Evolutionary conservation across 1,140 invertebrate species (phyloP).

Genomic region (Macrocentrus cingulum): DNA sequence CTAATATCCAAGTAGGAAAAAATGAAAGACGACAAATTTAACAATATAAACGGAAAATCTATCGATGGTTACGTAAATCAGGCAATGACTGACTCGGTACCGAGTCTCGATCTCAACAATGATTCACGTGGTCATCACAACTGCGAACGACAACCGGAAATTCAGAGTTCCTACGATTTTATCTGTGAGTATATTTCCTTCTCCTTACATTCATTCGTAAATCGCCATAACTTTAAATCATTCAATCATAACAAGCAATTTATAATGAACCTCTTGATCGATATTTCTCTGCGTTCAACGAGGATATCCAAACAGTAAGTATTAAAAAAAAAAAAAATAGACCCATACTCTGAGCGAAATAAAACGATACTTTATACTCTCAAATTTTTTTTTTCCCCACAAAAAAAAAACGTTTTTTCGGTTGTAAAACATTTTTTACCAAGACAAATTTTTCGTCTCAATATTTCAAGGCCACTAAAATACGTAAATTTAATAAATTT

Average conservation of each 20-base stretch:
- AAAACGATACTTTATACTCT: too few relatives aligned
- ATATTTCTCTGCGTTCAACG: conserved; percentile 28
- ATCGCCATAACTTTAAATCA: not conserved
- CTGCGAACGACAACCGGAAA: conserved; percentile 39
- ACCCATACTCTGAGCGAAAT: too few relatives aligned
- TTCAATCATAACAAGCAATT: not conserved
- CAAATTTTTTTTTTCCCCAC: too few relatives aligned
- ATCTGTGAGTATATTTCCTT: conserved; percentile 56
- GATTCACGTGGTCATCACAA: conserved; percentile 29
- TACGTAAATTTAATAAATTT: too few relatives aligned
- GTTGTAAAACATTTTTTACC: too few relatives aligned
- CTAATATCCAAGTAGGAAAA: too few relatives aligned
- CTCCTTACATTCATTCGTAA: not conserved
- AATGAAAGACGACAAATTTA: conserved; percentile 32
- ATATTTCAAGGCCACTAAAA: too few relatives aligned
- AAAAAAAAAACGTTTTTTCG: too few relatives aligned
- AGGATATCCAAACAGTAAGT: conserved; percentile 42
- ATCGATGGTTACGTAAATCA: conserved; percentile 52
- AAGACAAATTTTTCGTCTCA: not conserved
- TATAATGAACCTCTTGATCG: conserved; percentile 9
- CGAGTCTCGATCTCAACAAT: conserved; percentile 37
- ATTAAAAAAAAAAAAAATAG: conserved; percentile 5
- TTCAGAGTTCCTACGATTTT: conserved; percentile 56
- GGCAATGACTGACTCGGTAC: conserved; percentile 44
- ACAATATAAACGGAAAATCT: conserved; percentile 25